phyloP scores from a whole-genome alignment of 2,113 vertebrate species.

The Bathybates hornii region DNA sequence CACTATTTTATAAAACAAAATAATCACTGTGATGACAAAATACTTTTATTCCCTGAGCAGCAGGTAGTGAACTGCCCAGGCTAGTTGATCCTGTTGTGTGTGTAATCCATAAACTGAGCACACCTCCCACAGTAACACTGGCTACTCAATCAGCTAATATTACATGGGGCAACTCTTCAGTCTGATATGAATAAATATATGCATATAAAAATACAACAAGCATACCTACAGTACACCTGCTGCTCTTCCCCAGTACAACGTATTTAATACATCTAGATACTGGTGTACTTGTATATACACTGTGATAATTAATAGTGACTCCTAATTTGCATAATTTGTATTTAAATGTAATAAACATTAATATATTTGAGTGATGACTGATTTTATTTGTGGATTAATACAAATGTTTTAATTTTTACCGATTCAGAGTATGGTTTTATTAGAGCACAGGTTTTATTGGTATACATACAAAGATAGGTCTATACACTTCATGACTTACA shows the following conservation, averaged over 20 bases:
- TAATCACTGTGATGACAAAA: slow-evolving; percentile 4
- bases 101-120: slow-evolving; percentile 31
- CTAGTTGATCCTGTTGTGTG: neutral
- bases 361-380: slow-evolving; percentile 57
- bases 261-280: slow-evolving; percentile 58
- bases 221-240: slow-evolving; percentile 59
- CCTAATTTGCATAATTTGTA: slow-evolving; percentile 67
- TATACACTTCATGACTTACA: slow-evolving; percentile 67
- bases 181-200: slow-evolving; percentile 47
- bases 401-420: slow-evolving; percentile 68
- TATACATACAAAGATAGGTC: slow-evolving; percentile 72
- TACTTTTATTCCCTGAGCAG: slow-evolving; percentile 8
- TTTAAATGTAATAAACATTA: slow-evolving; percentile 61
- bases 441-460: slow-evolving; percentile 68
- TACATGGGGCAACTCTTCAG: slow-evolving; percentile 32
- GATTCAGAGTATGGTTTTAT: slow-evolving; percentile 67
- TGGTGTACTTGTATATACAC: slow-evolving; percentile 59
- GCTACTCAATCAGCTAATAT: slow-evolving; percentile 22
- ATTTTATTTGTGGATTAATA: slow-evolving; percentile 66
- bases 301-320: slow-evolving; percentile 52
- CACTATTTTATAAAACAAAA: neutral
- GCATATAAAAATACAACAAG: slow-evolving; percentile 65
- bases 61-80: neutral
- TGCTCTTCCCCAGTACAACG: slow-evolving; percentile 57
- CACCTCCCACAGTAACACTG: slow-evolving; percentile 47